Percentiles rank a stretch among this genome's conserved stretches.
Conservation (phyloP, 2,888 invertebrate species). For the Cheilosia impressa region DNA sequence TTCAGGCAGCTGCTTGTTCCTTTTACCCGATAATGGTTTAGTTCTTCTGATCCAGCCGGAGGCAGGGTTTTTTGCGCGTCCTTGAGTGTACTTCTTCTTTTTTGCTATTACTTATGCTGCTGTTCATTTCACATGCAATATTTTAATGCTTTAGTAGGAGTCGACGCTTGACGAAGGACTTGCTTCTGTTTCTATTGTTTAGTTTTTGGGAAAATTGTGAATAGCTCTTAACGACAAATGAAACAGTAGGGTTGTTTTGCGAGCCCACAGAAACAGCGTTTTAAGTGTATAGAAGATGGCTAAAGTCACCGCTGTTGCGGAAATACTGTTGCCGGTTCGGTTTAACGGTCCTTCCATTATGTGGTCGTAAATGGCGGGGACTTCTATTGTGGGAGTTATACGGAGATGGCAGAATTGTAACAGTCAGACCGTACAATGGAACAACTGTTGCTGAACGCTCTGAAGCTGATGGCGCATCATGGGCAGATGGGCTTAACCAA, state of each 20-base stretch:
- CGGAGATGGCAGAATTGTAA: not conserved
- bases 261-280: conserved; percentile 7
- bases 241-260: conserved; percentile 34
- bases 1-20: conserved; percentile 42
- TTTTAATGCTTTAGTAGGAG: not conserved
- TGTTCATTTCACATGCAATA: conserved; percentile 23
- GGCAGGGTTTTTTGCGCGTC: conserved; percentile 12
- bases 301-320: conserved; percentile 42
- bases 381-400: not conserved
- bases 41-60: conserved; percentile 17
- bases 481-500: conserved; percentile 60
- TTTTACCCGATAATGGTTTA: conserved; percentile 43
- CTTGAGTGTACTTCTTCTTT: conserved; percentile 24
- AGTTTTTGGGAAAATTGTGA: conserved; percentile 63
- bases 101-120: conserved; percentile 50
- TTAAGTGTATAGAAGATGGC: conserved; percentile 14
- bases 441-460: conserved; percentile 64
- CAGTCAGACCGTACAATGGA: conserved; percentile 24
- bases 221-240: conserved; percentile 64
- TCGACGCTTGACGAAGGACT: conserved; percentile 28
- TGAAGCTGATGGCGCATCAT: not conserved
- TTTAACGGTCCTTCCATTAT: conserved; percentile 60
- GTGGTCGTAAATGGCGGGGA: conserved; percentile 49
- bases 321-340: conserved; percentile 55
- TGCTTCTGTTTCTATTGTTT: conserved; percentile 58